Evolutionary conservation across 1,140 invertebrate genomes (phyloP), one percentile per base, ranked within the genome.

Genomic region (Zaprionus davidi): DNA sequence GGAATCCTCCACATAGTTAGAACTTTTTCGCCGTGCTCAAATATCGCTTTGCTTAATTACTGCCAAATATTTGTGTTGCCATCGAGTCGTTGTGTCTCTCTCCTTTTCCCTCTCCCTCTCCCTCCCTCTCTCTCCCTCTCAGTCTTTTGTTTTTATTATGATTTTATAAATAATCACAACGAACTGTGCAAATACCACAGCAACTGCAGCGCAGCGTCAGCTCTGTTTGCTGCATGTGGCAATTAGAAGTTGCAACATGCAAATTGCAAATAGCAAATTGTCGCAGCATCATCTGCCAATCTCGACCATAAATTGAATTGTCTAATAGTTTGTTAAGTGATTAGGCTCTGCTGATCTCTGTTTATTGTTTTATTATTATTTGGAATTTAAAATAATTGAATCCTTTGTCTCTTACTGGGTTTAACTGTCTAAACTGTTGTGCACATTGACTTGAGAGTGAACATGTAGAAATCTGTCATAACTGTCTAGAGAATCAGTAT

Each of bases 1-100:
- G 46, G 20, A 51, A 51, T 51, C 17, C 46, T 51, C 46, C n/a
- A 9, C 41, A 46, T n/a, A 9, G 41, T 7, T n/a, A 46, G 15
- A 46, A 46, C 46, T 51, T 51, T 20, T 26, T 28, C 9, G 15
- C 38, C 6, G 17, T 12, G n/a, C 12, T 20, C 59, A 58, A 70
- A 57, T 64, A 70, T 63, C 31, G 55, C 70, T 70, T 63, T 58
- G 51, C 66, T 70, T 75, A 70, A 75, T 70, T 75, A 75, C 53
- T 38, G n/a, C 17, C 34, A 71, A 69, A 59, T 67, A 59, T 69
- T 59, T 69, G 38, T 22, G 1, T 22, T 67, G n/a, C 34, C 13
- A 44, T 57, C 38, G 9, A 31, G 55, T 24, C 28, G 20, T 12
- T 26, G 0, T 24, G 11, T 53, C 12, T 26, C 4, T 26, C 51